Evolutionary conservation across 2,797 vertebrate species (phyloP).

Genomic region (Enteromius thamalakanensis): DNA sequence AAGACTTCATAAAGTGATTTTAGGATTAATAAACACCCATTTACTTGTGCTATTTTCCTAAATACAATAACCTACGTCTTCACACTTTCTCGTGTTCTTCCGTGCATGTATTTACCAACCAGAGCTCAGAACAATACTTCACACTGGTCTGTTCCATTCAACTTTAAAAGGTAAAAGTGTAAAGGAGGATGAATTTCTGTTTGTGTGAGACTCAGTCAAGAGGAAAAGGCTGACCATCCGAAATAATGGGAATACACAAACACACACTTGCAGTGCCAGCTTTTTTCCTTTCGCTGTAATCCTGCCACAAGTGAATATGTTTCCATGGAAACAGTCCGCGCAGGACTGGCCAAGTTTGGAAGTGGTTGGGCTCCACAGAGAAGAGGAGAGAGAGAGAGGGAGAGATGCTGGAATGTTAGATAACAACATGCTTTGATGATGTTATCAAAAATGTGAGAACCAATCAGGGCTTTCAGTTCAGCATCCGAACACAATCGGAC

Average conservation of each 20-base stretch:
- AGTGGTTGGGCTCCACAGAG: conserved; percentile 39
- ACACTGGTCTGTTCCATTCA: background rate
- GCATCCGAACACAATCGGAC: background rate
- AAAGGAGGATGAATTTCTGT: conserved; percentile 19
- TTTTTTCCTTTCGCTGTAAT: conserved; percentile 31
- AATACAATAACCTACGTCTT: background rate
- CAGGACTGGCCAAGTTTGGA: conserved; percentile 48
- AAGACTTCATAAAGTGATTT: background rate
- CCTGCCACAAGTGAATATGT: conserved; percentile 50
- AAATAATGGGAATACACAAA: conserved; percentile 38
- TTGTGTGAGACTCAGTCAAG: conserved; percentile 29
- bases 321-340: conserved; percentile 58
- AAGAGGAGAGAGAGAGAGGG: conserved; percentile 12
- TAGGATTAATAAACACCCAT: background rate
- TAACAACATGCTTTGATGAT: conserved; percentile 24
- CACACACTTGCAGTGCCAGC: conserved; percentile 15
- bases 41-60: background rate
- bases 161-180: conserved; percentile 3
- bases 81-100: background rate
- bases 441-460: conserved; percentile 64
- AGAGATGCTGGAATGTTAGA: conserved; percentile 28
- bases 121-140: background rate
- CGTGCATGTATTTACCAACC: conserved; percentile 4
- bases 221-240: conserved; percentile 13
- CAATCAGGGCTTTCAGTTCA: background rate